Evolutionary conservation across 2,797 vertebrate species (phyloP), one percentile per base, ranked within the genome.

Genomic region (Pipistrellus kuhlii): DNA sequence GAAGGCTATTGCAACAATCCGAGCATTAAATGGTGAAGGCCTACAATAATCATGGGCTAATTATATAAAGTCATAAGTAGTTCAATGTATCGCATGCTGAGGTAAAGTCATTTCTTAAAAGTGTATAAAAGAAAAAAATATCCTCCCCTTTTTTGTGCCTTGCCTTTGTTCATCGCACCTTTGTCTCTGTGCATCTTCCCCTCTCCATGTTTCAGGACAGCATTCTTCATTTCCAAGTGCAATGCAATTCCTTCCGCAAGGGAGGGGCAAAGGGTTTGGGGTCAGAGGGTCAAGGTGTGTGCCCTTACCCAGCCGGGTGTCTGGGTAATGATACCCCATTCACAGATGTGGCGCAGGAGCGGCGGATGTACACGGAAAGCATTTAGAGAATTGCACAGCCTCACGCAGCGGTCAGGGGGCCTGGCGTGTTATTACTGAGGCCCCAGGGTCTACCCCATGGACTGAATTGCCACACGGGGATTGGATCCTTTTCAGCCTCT

Each of bases 401-500:
- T 72, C 69, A 0, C 0, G 0, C 13, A 2, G 59, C 12, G 0
- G 48, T 9, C 62, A 25, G 48, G 46, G n/a, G 27, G 38, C 0
- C 44, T 35, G 82, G 72, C 18, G 78, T 35, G 32, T 35, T 75
- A 2, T 23, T 38, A 46, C 0, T 0, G n/a, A 68, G 18, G 68
- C 66, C 44, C 21, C 66, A 4, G 64, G n/a, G 71, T 59, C 68
- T 69, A 8, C 46, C 51, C 44, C 2, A 1, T 27, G 71, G 83
- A 72, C 85, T 8, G 13, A 75, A 38, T 27, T 64, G 41, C 94
- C 71, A 12, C 64, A 32, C 0, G 1, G 44, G 48, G 51, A 21
- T 5, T 94, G 94, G 94, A 57, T 1, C 8, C 7, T 21, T 73
- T 68, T 84, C 80, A 71, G 83, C 66, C 21, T 90, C 78, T 81